Percentiles rank a stretch among this genome's conserved stretches.
These are phyloP conservation scores for Taurulus bubalis DNA, from an alignment of 2,113 vertebrate genomes.

Conservation along the genomic window DNA sequence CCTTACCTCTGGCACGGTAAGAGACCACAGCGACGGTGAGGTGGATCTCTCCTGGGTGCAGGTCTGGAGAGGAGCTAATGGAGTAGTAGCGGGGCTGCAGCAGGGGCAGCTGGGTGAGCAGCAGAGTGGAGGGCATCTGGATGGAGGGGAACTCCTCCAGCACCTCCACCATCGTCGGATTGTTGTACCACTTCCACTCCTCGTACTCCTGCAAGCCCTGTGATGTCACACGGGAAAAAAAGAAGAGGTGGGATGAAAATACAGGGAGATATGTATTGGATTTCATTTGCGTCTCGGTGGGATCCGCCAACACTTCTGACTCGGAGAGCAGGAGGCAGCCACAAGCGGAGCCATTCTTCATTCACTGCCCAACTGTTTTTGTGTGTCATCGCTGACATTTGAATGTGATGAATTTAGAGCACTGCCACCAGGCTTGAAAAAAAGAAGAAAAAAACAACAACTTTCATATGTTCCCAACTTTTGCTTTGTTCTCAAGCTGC, in stretches of 20 bases:
- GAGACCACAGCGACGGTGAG: slow-evolving; percentile 97
- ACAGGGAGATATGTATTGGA: neutral
- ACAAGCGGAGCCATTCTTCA: slow-evolving; percentile 33
- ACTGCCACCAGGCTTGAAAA: slow-evolving; percentile 9
- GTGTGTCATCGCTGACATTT: slow-evolving; percentile 72
- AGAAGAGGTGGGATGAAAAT: neutral
- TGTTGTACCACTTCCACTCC: slow-evolving; percentile 99
- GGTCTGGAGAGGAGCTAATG: slow-evolving; percentile 96
- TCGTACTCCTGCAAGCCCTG: slow-evolving; percentile 98
- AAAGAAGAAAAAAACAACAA: neutral
- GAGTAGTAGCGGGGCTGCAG: slow-evolving; percentile 98
- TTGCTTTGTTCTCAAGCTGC: slow-evolving; percentile 49
- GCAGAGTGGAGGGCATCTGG: slow-evolving; percentile 93
- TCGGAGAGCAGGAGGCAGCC: slow-evolving; percentile 48
- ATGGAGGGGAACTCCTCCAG: slow-evolving; percentile 95
- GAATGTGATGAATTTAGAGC: slow-evolving; percentile 50
- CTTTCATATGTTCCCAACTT: slow-evolving; percentile 19
- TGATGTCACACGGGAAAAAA: neutral
- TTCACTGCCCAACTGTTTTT: slow-evolving; percentile 50
- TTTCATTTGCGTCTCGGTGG: neutral
- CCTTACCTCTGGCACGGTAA: slow-evolving; percentile 91
- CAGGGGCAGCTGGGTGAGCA: slow-evolving; percentile 95
- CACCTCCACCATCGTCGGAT: slow-evolving; percentile 94
- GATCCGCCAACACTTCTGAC: slow-evolving; percentile 45
- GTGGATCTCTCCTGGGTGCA: slow-evolving; percentile 93